Percentiles rank a stretch among this genome's conserved stretches.
phyloP scores from a whole-genome alignment of 2,113 vertebrate genomes.

The Sebastes schlegelii region DNA sequence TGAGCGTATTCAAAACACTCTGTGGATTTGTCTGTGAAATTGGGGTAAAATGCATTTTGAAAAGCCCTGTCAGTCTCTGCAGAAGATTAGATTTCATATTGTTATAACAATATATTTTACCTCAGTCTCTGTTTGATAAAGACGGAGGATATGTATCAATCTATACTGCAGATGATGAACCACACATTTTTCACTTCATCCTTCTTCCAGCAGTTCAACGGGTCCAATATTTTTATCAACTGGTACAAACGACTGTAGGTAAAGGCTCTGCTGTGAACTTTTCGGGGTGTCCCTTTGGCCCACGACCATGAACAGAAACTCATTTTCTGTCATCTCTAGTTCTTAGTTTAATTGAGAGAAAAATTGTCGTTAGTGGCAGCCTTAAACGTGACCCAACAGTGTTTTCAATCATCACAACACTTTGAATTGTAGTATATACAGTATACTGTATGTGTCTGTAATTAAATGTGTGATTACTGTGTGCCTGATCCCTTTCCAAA shows the following conservation, averaged over 20 bases:
- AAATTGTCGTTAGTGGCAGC: too few species aligned
- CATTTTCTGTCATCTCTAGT: background rate
- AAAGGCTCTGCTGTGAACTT: background rate
- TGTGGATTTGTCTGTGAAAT: conserved; percentile 19
- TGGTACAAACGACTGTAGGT: background rate
- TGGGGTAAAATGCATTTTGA: conserved; percentile 35
- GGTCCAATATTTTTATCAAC: background rate
- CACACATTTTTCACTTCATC: background rate
- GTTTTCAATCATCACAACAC: too few species aligned
- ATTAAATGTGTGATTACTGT: background rate
- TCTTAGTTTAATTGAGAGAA: too few species aligned
- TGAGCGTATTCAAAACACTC: conserved; percentile 43
- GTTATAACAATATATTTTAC: conserved; percentile 33
- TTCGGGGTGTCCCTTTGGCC: background rate
- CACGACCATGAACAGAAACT: background rate
- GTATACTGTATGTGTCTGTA: too few species aligned
- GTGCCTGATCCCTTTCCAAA: conserved; percentile 14
- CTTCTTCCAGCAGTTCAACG: background rate
- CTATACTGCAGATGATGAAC: too few species aligned
- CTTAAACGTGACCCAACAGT: too few species aligned
- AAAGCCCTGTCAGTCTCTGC: conserved; percentile 18
- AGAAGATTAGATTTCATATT: conserved; percentile 45
- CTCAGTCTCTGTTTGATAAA: conserved; percentile 14
- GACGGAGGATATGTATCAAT: background rate
- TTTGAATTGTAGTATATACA: too few species aligned